A percentile compares a stretch with the other conserved stretches of the same genome.
These are phyloP conservation scores for Ptychoptera albimana DNA, from an alignment of 2,888 invertebrate species.

Conservation along the genomic window DNA sequence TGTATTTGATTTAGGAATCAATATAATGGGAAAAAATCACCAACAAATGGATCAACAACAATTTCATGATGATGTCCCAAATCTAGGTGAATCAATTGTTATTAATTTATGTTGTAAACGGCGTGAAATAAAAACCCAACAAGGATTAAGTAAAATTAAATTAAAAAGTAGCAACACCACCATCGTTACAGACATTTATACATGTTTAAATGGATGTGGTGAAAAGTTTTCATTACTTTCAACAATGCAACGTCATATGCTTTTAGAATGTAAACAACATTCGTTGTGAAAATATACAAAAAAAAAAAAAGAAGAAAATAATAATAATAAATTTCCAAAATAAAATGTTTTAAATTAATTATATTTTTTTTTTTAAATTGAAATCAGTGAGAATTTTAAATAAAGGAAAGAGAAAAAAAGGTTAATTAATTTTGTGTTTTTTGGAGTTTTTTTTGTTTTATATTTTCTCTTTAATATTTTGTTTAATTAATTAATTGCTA, in stretches of 20 bases:
- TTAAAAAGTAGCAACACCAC: neutral
- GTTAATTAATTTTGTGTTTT: too few relatives aligned
- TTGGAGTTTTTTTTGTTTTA: too few relatives aligned
- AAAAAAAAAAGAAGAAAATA: constrained; percentile 5
- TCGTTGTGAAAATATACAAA: constrained; percentile 7
- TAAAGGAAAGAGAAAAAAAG: too few relatives aligned
- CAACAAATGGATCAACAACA: neutral
- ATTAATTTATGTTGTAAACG: too few relatives aligned
- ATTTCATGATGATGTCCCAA: too few relatives aligned
- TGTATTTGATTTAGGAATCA: too few relatives aligned
- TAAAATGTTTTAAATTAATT: too few relatives aligned
- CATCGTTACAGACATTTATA: constrained; percentile 1
- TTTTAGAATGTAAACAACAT: constrained; percentile 10
- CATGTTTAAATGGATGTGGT: constrained; percentile 11
- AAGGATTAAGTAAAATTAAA: neutral
- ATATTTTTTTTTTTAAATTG: too few relatives aligned
- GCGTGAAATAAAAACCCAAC: neutral
- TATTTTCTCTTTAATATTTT: too few relatives aligned
- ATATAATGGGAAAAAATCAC: neutral
- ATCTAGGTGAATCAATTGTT: too few relatives aligned
- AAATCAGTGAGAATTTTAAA: too few relatives aligned
- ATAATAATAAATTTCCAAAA: too few relatives aligned
- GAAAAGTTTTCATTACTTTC: constrained; percentile 9
- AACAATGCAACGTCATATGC: constrained; percentile 10
- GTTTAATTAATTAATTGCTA: neutral